These are phyloP conservation scores for Camelus dromedarius DNA, from an alignment of 2,113 vertebrate species.

Conservation along the genomic window DNA sequence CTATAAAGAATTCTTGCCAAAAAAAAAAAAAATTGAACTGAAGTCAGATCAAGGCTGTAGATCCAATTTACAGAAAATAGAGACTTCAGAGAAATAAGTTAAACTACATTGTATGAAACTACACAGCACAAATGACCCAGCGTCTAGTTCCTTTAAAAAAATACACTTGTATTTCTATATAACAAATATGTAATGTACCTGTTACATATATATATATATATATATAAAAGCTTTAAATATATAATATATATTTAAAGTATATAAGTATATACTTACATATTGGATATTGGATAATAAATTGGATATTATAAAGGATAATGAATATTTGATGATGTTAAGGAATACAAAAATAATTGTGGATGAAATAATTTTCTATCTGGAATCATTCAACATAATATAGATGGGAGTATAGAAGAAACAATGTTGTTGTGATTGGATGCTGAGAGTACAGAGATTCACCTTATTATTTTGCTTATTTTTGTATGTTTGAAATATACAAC, in stretches of 20 bases:
- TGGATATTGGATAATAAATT: background rate
- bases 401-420: background rate
- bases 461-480: background rate
- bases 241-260: background rate
- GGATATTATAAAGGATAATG: background rate
- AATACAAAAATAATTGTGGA: background rate
- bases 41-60: conserved; percentile 7
- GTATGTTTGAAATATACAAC: background rate
- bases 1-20: conserved; percentile 13
- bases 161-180: background rate
- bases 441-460: background rate
- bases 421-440: background rate
- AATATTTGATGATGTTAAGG: background rate
- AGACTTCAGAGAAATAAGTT: background rate
- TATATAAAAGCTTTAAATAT: background rate
- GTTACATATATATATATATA: background rate
- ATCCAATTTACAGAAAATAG: conserved; percentile 10
- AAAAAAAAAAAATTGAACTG: conserved; percentile 12
- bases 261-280: background rate
- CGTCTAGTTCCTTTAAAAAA: background rate
- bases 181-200: too few relatives aligned
- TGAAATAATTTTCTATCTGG: background rate
- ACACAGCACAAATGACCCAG: background rate
- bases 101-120: background rate
- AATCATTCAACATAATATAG: background rate